Conservation (phyloP, 2,113 vertebrate genomes). For the Sinocyclocheilus anophthalmus region DNA sequence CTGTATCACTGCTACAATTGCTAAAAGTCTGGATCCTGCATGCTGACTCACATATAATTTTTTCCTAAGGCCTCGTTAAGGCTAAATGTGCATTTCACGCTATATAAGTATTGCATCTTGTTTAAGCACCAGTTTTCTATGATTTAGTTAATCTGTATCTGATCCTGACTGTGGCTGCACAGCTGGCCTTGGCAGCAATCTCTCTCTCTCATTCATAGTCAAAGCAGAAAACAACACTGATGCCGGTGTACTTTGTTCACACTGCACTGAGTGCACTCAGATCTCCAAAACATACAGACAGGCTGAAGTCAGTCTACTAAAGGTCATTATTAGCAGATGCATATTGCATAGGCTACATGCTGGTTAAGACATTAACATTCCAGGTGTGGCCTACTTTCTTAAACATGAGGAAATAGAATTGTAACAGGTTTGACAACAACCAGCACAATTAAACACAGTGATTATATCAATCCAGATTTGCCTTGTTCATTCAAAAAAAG, state of each 20-base stretch:
- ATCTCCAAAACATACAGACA: constrained; percentile 30
- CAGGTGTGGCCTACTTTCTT: background rate
- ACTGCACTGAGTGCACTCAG: background rate
- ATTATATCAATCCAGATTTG: background rate
- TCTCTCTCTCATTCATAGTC: constrained; percentile 40
- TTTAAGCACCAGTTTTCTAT: background rate
- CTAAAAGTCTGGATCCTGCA: constrained; percentile 21
- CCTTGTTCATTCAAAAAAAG: background rate
- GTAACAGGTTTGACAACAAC: constrained; percentile 19
- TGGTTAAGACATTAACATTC: background rate
- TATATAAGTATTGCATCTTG: background rate
- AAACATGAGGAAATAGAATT: background rate
- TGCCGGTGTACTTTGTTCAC: constrained; percentile 42
- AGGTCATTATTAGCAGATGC: background rate
- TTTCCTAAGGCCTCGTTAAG: background rate
- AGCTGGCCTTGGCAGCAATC: constrained; percentile 51
- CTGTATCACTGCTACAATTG: background rate
- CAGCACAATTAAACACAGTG: background rate
- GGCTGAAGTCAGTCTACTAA: background rate
- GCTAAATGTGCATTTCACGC: background rate
- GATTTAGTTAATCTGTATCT: constrained; percentile 38
- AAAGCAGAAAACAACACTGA: constrained; percentile 36
- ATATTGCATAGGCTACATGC: background rate
- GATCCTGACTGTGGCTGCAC: constrained; percentile 32
- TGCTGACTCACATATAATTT: background rate